Base-by-base conservation (phyloP, 2,888 invertebrate species). In the Plebejus melissa region DNA sequence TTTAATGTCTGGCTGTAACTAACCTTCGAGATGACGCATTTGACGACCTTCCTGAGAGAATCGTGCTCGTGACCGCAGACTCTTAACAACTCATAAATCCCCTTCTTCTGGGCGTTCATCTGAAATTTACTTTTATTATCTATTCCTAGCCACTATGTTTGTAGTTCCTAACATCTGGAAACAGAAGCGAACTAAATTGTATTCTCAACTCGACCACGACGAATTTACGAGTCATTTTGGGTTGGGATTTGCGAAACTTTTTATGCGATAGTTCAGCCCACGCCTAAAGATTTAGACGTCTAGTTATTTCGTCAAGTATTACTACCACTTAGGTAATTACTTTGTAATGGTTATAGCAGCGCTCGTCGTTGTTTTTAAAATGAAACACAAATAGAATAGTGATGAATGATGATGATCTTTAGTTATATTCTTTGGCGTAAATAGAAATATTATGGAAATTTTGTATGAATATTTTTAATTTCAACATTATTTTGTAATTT, bases 1-100 rank as follows among this genome's bases (percentile, higher is more conserved):
- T 60, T 60, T 65, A 65, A 46, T 38, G 22, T 75, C 71, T 32
- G 65, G 16, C 54, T 54, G 22, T 4, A 54, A 75, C 78, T 83
- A 79, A 92, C 92, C 91, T 92, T 92, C 72, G 91, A 87, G 60
- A 93, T 93, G 86, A 93, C 93, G 87, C 93, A 93, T 77, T 93
- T 91, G 78, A 93, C 86, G 82, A 93, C 93, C 86, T 91, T 91
- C 84, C 90, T 90, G 79, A 93, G 81, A 1, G 89, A 86, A 78
- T 90, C 91, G 82, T 93, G 92, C 78, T 91, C 88, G 80, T 93
- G 93, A 1, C 93, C 93, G 78, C 93, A 93, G 77, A 88, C 84
- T 85, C 89, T 90, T 80, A 93, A 82, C 71, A 93, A 80, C 69
- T 80, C 82, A 79, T 90, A 86, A 81, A 93, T 84, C 80, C 90